Conservation (phyloP, 2,888 invertebrate genomes). For the Eupithecia abbreviata region DNA sequence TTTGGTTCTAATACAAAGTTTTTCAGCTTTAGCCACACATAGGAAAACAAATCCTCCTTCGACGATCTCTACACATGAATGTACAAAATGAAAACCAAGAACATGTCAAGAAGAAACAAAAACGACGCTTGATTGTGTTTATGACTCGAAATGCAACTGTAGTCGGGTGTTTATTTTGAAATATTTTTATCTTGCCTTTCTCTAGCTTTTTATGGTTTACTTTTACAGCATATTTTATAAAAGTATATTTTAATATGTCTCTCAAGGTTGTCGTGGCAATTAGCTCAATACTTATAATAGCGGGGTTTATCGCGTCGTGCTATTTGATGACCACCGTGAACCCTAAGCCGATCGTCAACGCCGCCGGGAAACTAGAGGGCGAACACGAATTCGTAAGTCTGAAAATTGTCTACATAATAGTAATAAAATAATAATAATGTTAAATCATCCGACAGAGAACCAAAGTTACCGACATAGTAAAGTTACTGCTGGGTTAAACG, state of each 20-base stretch:
- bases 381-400: background rate
- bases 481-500: too few species aligned
- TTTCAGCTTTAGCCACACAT: background rate
- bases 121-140: background rate
- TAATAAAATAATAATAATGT: background rate
- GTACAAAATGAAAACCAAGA: background rate
- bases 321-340: constrained; percentile 58
- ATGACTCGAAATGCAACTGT: background rate
- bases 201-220: background rate
- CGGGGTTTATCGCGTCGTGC: constrained; percentile 49
- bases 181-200: background rate
- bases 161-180: background rate
- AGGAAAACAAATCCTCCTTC: background rate
- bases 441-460: too few species aligned
- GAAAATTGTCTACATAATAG: background rate
- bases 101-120: background rate
- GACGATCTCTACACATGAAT: background rate
- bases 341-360: constrained; percentile 42
- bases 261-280: background rate
- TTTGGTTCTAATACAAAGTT: too few species aligned
- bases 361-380: background rate
- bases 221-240: background rate
- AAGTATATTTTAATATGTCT: constrained; percentile 2
- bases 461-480: too few species aligned
- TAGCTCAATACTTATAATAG: constrained; percentile 35